Conservation (phyloP, 2,797 vertebrate species). For the Aplochiton taeniatus region DNA sequence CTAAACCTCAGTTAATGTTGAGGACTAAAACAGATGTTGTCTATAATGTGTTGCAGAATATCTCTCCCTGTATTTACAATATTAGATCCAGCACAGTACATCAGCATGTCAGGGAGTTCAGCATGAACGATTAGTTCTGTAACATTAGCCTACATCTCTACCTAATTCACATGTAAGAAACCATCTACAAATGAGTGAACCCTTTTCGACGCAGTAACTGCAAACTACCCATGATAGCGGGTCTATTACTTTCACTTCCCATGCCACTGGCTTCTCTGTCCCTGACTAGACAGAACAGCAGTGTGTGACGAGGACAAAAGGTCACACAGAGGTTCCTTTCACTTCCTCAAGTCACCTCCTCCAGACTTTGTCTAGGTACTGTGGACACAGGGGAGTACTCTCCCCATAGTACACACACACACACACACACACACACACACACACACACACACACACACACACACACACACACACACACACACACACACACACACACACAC, state of each 20-base stretch:
- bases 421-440: constrained; percentile 23
- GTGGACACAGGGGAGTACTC: constrained; percentile 62
- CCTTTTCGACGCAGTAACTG: too few species aligned
- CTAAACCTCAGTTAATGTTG: too few species aligned
- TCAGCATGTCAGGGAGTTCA: too few species aligned
- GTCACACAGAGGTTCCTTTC: constrained; percentile 65
- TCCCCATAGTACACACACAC: constrained; percentile 30
- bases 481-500: constrained; percentile 16
- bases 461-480: constrained; percentile 21
- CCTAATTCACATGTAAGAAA: too few species aligned
- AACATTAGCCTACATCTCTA: too few species aligned
- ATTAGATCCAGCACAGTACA: too few species aligned
- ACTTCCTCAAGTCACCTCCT: constrained; percentile 45
- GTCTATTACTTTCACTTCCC: constrained; percentile 33
- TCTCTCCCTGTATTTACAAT: too few species aligned
- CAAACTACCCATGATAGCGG: neutral
- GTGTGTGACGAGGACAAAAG: constrained; percentile 59
- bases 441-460: constrained; percentile 16
- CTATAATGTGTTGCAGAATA: too few species aligned
- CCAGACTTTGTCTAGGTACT: constrained; percentile 61
- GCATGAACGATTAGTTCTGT: too few species aligned
- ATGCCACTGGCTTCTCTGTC: constrained; percentile 30
- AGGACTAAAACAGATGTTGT: too few species aligned
- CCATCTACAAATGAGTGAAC: too few species aligned
- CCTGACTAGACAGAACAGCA: constrained; percentile 47